These are phyloP conservation scores for Vipera latastei DNA, from an alignment of 2,797 vertebrate genomes.

Conservation along the genomic window DNA sequence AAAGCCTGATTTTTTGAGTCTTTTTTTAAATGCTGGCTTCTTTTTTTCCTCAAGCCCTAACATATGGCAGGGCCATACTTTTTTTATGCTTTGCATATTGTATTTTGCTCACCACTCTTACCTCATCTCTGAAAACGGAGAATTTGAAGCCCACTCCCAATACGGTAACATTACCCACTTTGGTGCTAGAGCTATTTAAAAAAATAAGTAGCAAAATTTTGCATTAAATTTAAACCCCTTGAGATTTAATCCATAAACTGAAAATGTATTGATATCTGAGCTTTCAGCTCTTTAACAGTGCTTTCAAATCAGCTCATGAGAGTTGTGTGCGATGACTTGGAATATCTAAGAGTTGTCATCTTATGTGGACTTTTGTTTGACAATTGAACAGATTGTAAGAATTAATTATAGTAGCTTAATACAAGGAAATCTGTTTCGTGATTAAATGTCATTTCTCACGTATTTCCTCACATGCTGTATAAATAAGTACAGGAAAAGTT, in stretches of 20 bases:
- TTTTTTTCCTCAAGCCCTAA: background rate
- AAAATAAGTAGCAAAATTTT: background rate
- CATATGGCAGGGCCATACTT: background rate
- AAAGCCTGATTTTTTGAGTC: background rate
- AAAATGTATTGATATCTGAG: background rate
- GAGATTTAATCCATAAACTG: background rate
- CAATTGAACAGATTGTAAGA: conserved; percentile 4
- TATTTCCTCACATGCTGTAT: background rate
- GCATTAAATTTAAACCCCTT: background rate
- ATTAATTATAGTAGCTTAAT: background rate
- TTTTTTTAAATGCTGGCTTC: background rate
- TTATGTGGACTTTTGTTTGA: background rate
- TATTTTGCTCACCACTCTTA: background rate
- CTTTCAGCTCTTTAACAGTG: background rate
- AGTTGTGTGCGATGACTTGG: background rate
- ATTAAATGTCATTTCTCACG: background rate
- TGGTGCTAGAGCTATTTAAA: background rate
- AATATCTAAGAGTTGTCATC: background rate
- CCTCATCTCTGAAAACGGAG: background rate
- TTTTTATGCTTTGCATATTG: background rate
- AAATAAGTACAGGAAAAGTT: background rate
- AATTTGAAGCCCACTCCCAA: background rate
- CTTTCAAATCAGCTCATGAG: background rate
- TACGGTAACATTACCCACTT: background rate
- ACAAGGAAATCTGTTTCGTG: conserved; percentile 24